Base-by-base conservation (phyloP, 1,140 invertebrate genomes). In the Cyphomyrmex costatus region DNA sequence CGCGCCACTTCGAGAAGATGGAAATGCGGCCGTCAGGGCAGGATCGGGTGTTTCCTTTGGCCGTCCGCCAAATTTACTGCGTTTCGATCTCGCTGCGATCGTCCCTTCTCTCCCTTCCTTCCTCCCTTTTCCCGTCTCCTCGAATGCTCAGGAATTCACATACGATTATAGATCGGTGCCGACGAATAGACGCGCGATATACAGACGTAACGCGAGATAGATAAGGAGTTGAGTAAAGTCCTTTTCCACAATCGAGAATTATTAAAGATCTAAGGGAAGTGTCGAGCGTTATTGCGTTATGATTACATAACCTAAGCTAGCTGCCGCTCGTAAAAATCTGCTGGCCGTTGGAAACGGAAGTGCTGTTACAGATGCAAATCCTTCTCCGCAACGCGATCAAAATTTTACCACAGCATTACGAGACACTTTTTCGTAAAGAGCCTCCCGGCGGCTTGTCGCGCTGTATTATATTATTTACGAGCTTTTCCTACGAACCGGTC, bases 41-140 rank as follows among this genome's bases (percentile, higher is more conserved):
- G 83, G 71, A 86, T 85, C 79, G 82, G 71, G 33, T 68, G 66
- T 87, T 88, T 88, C 80, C 86, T 77, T 78, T 89, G 87, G 86
- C 77, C 27, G 14, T 21, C 33, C 21, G 60, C 87, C 87, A 87
- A 85, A 89, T 88, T 85, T 85, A 83, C 86, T 56, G 70, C 36
- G 79, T 85, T 83, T 87, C 79, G 78, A 88, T 88, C 83, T 61
- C 49, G n/a, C 60, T 42, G 27, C 68, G 78, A 80, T 53, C 49
- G 16, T 65, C 16, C 10, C 65, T 56, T 3, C 30, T 33, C 30
- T 33, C 60, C 6, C 53, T 16, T n/a, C 16, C 56, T 49, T 14
- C 21, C n/a, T 58, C 21, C 19, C 21, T 21, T 46, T 5, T 14
- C 19, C 19, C 14, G 19, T 19, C 16, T 19, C 10, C 30, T 16